phyloP scores from a whole-genome alignment of 2,113 vertebrate genomes.

The Indicator indicator region DNA sequence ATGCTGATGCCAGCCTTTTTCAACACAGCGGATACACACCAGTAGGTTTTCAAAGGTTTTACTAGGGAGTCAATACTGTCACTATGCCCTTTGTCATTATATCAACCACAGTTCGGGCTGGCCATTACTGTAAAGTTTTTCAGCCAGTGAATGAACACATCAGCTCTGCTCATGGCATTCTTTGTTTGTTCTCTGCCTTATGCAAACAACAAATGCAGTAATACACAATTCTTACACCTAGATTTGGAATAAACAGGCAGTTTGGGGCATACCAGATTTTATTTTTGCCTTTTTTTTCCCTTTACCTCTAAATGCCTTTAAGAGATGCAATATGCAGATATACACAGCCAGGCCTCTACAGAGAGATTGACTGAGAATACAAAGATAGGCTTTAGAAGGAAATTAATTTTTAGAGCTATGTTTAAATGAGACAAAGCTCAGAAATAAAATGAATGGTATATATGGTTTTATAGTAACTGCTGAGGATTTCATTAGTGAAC shows the following conservation, averaged over 20 bases:
- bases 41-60: not conserved
- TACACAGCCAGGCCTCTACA: not conserved
- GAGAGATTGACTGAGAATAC: not conserved
- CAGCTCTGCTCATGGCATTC: not conserved
- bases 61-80: not conserved
- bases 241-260: not conserved
- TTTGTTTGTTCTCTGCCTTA: not conserved
- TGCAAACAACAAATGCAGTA: not conserved
- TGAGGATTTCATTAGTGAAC: not conserved
- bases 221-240: not conserved
- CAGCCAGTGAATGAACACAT: not conserved
- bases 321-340: not conserved
- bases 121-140: rapidly evolving
- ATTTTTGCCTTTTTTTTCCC: not conserved
- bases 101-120: not conserved
- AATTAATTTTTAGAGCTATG: not conserved
- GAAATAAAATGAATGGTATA: not conserved
- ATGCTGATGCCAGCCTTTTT: not conserved
- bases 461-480: not conserved
- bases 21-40: not conserved
- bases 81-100: not conserved
- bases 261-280: not conserved
- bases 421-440: not conserved
- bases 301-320: not conserved
- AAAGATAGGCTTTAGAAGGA: not conserved